Evolutionary conservation across 2,888 invertebrate genomes (phyloP).

Genomic region (Eretmocerus hayati): DNA sequence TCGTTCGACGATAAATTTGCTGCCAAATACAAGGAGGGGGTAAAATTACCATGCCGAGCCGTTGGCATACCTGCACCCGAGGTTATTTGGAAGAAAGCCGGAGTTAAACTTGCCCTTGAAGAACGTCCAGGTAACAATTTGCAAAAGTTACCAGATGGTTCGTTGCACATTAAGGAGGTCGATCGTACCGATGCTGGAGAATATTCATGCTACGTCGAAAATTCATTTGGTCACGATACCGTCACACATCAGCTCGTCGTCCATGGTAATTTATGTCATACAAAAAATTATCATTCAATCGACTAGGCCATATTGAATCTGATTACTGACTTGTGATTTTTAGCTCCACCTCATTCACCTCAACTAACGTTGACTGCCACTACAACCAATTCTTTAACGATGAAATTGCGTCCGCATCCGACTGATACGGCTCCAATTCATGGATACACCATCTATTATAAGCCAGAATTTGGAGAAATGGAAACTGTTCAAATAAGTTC

Average conservation of each 20-base stretch:
- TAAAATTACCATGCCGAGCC: slow-evolving; percentile 83
- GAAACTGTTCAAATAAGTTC: slow-evolving; percentile 76
- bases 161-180: slow-evolving; percentile 82
- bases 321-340: slow-evolving; percentile 5
- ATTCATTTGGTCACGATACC: slow-evolving; percentile 86
- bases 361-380: slow-evolving; percentile 68
- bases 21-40: slow-evolving; percentile 85
- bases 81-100: slow-evolving; percentile 76
- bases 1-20: slow-evolving; percentile 92
- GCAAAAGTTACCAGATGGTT: slow-evolving; percentile 81
- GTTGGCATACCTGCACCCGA: slow-evolving; percentile 88
- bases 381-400: slow-evolving; percentile 67
- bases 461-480: slow-evolving; percentile 93
- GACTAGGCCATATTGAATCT: too few species aligned
- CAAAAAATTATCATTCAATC: too few species aligned
- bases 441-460: slow-evolving; percentile 87
- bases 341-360: slow-evolving; percentile 70
- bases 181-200: slow-evolving; percentile 87
- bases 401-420: slow-evolving; percentile 66
- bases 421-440: slow-evolving; percentile 82
- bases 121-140: too few species aligned
- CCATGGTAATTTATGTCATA: slow-evolving; percentile 53
- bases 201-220: slow-evolving; percentile 89
- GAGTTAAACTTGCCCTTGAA: slow-evolving; percentile 68
- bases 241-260: slow-evolving; percentile 85